Evolutionary conservation across 2,113 vertebrate species (phyloP).

Genomic region (Boulengeromyrus knoepffleri): DNA sequence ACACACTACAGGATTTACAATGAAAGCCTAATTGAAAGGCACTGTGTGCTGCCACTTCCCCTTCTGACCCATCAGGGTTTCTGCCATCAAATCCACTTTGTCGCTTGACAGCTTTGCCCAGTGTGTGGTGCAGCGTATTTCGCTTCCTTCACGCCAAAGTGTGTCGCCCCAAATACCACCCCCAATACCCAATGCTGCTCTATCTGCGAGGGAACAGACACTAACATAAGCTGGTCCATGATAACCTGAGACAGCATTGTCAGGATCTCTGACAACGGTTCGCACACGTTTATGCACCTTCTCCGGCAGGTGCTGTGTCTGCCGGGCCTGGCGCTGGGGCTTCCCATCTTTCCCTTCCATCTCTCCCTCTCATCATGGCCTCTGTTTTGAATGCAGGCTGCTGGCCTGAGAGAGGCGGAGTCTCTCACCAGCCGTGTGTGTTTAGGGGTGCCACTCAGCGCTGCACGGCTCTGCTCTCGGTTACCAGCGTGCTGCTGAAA

Average conservation of each 20-base stretch:
- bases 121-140: background rate
- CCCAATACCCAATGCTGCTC: background rate
- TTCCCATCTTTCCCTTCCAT: background rate
- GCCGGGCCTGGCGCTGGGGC: background rate
- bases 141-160: background rate
- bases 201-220: background rate
- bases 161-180: background rate
- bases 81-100: background rate
- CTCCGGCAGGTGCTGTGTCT: background rate
- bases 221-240: background rate
- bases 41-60: background rate
- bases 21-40: background rate
- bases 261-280: background rate
- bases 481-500: background rate
- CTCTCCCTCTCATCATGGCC: background rate
- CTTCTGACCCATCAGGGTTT: background rate
- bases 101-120: background rate
- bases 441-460: background rate
- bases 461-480: background rate
- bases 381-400: background rate
- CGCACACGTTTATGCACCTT: background rate
- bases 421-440: background rate
- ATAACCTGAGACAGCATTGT: background rate
- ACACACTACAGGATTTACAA: background rate
- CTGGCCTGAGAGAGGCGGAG: background rate